A percentile compares a stretch with the other conserved stretches of the same genome.
phyloP scores from a whole-genome alignment of 2,888 invertebrate species.

The Caenorhabditis plicata region DNA sequence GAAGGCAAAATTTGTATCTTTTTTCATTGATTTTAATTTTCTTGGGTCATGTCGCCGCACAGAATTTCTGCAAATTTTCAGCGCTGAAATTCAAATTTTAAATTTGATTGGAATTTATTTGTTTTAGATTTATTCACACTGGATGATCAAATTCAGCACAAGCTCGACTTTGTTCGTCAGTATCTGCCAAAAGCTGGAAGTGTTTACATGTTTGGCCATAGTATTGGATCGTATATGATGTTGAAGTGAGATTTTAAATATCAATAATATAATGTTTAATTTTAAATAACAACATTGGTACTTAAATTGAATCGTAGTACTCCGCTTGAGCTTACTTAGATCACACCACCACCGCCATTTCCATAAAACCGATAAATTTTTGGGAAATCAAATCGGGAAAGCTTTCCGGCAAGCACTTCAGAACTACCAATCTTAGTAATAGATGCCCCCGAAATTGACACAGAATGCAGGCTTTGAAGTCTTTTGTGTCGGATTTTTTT shows the following conservation, averaged over 20 bases:
- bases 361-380: too few species aligned
- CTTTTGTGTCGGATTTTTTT: too few species aligned
- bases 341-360: too few species aligned
- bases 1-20: background rate
- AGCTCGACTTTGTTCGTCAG: slow-evolving; percentile 50
- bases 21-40: background rate
- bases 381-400: too few species aligned
- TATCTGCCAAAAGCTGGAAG: slow-evolving; percentile 39
- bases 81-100: background rate
- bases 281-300: background rate
- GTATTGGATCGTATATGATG: slow-evolving; percentile 58
- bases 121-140: slow-evolving; percentile 51
- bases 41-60: background rate
- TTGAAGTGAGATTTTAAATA: slow-evolving; percentile 12
- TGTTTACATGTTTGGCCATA: slow-evolving; percentile 54
- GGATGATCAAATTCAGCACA: slow-evolving; percentile 54
- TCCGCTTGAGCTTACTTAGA: too few species aligned
- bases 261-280: background rate
- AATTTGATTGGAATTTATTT: background rate
- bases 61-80: too few species aligned
- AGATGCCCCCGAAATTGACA: too few species aligned
- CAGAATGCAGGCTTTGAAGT: too few species aligned
- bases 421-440: too few species aligned
- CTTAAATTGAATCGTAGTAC: too few species aligned
- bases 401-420: too few species aligned